These are phyloP conservation scores for Pseudococcus longispinus DNA, from an alignment of 2,888 invertebrate genomes.

Conservation along the genomic window DNA sequence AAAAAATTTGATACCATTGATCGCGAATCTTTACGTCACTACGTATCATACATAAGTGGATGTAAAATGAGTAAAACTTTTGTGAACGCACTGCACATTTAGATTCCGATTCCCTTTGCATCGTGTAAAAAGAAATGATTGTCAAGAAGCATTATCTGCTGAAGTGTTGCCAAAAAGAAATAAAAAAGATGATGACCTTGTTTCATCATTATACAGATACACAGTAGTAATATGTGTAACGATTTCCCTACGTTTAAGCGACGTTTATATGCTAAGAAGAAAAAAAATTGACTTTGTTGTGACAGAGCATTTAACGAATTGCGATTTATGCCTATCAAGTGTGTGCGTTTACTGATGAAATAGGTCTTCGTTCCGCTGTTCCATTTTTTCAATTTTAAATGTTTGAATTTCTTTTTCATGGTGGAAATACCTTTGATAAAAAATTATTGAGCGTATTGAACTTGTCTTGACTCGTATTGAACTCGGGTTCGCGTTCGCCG, in stretches of 20 bases:
- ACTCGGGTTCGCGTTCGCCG: too few relatives aligned
- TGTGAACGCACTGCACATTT: neutral
- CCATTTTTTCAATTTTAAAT: too few relatives aligned
- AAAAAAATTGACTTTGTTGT: conserved; percentile 23
- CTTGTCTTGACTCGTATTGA: too few relatives aligned
- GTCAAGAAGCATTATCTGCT: neutral
- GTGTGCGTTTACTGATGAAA: too few relatives aligned
- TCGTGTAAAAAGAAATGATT: conserved; percentile 15
- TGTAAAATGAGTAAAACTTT: neutral
- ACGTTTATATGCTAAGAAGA: neutral
- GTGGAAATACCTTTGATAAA: too few relatives aligned
- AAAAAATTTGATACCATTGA: neutral
- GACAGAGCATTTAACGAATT: neutral
- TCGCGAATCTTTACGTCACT: neutral
- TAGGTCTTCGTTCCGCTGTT: too few relatives aligned
- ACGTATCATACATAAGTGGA: neutral
- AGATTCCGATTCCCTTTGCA: neutral
- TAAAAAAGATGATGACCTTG: conserved; percentile 23
- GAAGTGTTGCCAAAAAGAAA: conserved; percentile 5
- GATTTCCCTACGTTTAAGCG: neutral
- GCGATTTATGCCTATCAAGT: neutral
- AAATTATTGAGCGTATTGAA: too few relatives aligned
- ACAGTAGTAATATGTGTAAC: neutral
- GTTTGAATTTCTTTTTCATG: too few relatives aligned
- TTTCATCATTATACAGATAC: neutral